Conservation (phyloP, 2,797 vertebrate genomes). For the Aeoliscus strigatus region DNA sequence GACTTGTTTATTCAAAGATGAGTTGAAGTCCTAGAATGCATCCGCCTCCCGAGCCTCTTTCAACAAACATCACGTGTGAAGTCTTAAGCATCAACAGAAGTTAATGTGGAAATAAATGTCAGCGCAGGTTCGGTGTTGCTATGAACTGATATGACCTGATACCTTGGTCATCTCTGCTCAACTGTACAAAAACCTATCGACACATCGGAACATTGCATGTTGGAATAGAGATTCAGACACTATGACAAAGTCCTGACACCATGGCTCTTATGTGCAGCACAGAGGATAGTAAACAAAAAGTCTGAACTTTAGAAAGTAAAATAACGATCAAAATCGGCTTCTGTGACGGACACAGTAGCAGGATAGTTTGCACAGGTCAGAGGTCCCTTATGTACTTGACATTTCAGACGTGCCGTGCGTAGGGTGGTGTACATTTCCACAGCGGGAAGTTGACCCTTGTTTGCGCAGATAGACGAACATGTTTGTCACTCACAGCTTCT, state of each 20-base stretch:
- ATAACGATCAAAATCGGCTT: no score
- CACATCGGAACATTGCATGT: conserved; percentile 10
- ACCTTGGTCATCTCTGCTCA: conserved; percentile 8
- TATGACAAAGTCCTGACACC: conserved; percentile 9
- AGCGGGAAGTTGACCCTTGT: conserved; percentile 21
- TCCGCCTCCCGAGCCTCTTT: conserved; percentile 12
- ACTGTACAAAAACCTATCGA: not conserved
- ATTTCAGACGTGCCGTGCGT: conserved; percentile 1
- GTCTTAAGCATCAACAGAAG: conserved; percentile 15
- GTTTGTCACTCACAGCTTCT: conserved; percentile 19
- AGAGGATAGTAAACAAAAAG: conserved; percentile 25
- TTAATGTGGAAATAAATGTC: conserved; percentile 24
- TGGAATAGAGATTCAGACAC: conserved; percentile 18
- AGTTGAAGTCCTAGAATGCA: conserved; percentile 24
- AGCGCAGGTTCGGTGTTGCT: no score
- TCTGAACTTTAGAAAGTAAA: conserved; percentile 12
- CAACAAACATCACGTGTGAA: conserved; percentile 20
- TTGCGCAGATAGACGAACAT: conserved; percentile 15
- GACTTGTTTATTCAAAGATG: conserved; percentile 23
- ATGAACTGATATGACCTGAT: not conserved
- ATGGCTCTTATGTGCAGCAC: not conserved
- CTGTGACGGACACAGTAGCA: no score
- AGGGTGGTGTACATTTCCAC: conserved; percentile 22
- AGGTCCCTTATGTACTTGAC: conserved; percentile 4
- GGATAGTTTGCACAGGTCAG: no score